Evolutionary conservation across 1,140 invertebrate species (phyloP), one percentile per base, ranked within the genome.

Genomic region (Drosophila virilis): DNA sequence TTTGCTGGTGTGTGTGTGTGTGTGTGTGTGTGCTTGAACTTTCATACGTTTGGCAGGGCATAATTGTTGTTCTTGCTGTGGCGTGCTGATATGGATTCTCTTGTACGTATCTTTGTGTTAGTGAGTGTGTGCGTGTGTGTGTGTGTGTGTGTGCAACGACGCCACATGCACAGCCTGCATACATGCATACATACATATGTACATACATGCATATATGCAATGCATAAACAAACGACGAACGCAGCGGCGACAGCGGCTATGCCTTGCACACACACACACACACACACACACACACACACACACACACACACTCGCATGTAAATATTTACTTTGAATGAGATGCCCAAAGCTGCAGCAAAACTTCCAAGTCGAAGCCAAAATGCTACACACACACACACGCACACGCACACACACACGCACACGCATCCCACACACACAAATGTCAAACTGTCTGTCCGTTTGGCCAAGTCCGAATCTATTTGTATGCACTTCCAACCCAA

Each of bases 11-110:
- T 66, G 12, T 58, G 42, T 46, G 12, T 58, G 42, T 46, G 54
- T 70, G 42, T 74, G 69, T 84, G 54, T 78, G 66, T 75, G 65
- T 75, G 66, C 55, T 59, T 77, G 77, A 77, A 72, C 78, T 80
- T 82, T 74, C 54, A 67, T 83, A 78, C 73, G 73, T 64, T 78
- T 85, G 81, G 60, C 77, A 76, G 81, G 77, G 81, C 70, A 74
- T 72, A 77, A 77, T 72, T 80, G 77, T 82, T 66, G 72, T 74
- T 82, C 61, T 73, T 73, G 72, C 67, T 77, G 77, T 58, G 74
- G 65, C 55, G 74, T 68, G 81, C 77, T 85, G 81, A 85, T 85
- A 85, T 85, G 81, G 81, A 85, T 80, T 85, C 81, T 68, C 67
- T 37, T 65, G 60, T 42, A 46, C 57, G 43, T 58, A 17, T 48